A percentile compares a stretch with the other conserved stretches of the same genome.
Conservation (phyloP, 1,140 invertebrate genomes). For the Solenopsis invicta region DNA sequence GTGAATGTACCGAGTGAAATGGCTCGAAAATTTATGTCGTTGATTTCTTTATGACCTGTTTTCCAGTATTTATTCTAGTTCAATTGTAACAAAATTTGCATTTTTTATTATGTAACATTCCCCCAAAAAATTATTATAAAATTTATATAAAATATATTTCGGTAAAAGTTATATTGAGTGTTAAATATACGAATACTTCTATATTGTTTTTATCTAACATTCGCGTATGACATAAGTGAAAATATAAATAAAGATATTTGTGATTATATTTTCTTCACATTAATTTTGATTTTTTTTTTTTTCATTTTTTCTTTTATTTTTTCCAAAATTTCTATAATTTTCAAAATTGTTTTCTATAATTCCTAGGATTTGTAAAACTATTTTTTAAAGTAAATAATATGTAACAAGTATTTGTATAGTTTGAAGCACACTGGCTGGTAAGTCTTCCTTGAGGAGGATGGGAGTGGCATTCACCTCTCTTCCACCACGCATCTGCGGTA, state of each 20-base stretch:
- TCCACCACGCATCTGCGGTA: conserved; percentile 69
- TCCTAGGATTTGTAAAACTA: not conserved
- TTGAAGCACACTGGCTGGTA: conserved; percentile 42
- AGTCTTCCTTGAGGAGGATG: conserved; percentile 42
- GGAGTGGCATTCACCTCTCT: conserved; percentile 58
- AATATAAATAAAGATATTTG: not conserved
- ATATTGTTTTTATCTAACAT: not conserved
- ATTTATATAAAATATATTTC: not conserved
- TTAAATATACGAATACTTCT: not conserved
- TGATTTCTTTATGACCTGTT: conserved; percentile 2
- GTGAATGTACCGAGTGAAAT: conserved; percentile 65
- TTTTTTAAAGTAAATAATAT: not conserved
- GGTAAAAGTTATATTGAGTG: not conserved
- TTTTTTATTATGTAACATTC: not conserved
- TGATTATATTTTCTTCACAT: not conserved
- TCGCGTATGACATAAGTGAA: not conserved
- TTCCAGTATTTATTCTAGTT: not conserved
- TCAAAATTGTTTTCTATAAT: not conserved
- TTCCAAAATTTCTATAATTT: not conserved
- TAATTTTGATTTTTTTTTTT: not conserved
- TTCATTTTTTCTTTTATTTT: not conserved
- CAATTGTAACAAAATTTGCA: not conserved
- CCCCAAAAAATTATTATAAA: conserved; percentile 7
- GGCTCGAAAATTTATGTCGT: not conserved
- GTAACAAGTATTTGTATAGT: not conserved